Conservation (phyloP, 2,888 invertebrate genomes). For the Boloria euphrosyne region DNA sequence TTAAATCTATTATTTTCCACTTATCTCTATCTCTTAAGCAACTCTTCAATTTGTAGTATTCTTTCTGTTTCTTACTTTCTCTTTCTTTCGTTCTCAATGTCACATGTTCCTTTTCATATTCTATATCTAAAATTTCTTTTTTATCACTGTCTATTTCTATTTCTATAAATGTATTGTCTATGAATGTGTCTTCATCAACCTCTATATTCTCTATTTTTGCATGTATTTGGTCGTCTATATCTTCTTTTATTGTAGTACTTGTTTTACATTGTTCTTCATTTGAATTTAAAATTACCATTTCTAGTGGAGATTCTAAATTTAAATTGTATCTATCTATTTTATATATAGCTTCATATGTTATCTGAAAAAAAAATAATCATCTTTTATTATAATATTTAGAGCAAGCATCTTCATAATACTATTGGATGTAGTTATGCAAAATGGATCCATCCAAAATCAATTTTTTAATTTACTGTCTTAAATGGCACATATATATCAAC, state of each 20-base stretch:
- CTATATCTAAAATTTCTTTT: constrained; percentile 26
- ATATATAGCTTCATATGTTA: constrained; percentile 57
- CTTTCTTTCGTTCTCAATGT: constrained; percentile 14
- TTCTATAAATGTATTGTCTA: constrained; percentile 30
- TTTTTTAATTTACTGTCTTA: no score
- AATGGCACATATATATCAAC: no score
- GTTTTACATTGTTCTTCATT: constrained; percentile 13
- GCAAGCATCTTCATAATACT: no score
- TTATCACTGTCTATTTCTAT: constrained; percentile 26
- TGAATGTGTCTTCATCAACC: constrained; percentile 10
- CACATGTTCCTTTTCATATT: constrained; percentile 16
- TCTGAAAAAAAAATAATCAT: constrained; percentile 41
- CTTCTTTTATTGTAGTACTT: constrained; percentile 25
- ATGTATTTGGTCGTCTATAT: constrained; percentile 25
- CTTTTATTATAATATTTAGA: background rate
- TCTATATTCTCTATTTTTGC: constrained; percentile 36
- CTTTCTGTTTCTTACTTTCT: constrained; percentile 14
- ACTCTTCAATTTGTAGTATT: constrained; percentile 8
- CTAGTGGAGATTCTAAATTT: constrained; percentile 51
- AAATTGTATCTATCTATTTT: constrained; percentile 52
- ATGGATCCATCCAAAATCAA: no score
- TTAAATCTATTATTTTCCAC: constrained; percentile 61
- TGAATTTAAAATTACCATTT: constrained; percentile 32
- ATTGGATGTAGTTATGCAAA: no score
- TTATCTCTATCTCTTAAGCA: constrained; percentile 54